These are phyloP conservation scores for Melipona quadrifasciata DNA, from an alignment of 1,140 invertebrate genomes.

Conservation along the genomic window DNA sequence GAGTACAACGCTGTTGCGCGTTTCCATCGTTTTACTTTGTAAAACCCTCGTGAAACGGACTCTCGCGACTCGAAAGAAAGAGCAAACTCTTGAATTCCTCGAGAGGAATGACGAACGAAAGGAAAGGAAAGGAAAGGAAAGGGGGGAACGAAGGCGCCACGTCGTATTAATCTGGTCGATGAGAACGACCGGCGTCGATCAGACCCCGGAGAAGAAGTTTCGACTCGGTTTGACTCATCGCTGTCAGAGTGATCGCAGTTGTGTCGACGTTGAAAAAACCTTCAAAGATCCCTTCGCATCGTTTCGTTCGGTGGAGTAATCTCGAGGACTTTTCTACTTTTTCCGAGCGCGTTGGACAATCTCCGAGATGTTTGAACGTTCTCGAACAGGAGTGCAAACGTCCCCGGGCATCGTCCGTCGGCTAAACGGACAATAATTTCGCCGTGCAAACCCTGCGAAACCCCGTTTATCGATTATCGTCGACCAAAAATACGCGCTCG, in stretches of 20 bases:
- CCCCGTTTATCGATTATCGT: constrained; percentile 62
- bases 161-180: constrained; percentile 44
- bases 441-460: neutral
- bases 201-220: neutral
- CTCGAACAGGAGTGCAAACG: neutral
- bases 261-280: no score
- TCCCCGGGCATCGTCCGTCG: neutral
- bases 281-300: no score
- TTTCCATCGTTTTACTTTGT: neutral
- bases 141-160: constrained; percentile 17
- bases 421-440: constrained; percentile 39
- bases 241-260: no score
- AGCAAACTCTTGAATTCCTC: no score
- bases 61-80: no score
- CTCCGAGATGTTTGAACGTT: no score
- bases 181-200: constrained; percentile 26
- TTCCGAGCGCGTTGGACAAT: no score
- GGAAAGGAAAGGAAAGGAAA: neutral
- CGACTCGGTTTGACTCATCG: neutral
- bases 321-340: no score
- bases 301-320: no score
- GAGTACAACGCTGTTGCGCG: constrained; percentile 53
- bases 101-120: no score
- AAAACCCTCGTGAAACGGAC: no score
- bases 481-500: constrained; percentile 58